These are phyloP conservation scores for Drosophila nigricruria DNA, from an alignment of 2,888 invertebrate species.

Conservation along the genomic window DNA sequence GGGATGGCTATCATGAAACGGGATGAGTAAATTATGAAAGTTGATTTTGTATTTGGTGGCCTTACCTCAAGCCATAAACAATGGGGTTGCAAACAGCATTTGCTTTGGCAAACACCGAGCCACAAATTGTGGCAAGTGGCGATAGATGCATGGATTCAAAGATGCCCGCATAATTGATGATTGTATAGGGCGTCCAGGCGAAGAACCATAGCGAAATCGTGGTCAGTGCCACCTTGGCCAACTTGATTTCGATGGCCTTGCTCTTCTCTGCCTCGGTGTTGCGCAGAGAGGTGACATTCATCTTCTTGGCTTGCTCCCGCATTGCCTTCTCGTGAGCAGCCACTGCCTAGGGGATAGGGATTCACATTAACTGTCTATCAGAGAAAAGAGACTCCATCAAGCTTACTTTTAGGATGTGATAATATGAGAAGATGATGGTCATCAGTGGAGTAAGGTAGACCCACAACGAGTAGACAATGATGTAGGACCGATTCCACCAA, in stretches of 20 bases:
- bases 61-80: conserved; percentile 88
- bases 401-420: conserved; percentile 87
- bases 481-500: conserved; percentile 87
- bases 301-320: conserved; percentile 88
- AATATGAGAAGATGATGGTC: conserved; percentile 88
- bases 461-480: conserved; percentile 86
- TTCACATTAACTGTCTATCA: not conserved
- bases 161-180: conserved; percentile 87
- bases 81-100: conserved; percentile 87
- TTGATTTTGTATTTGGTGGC: not conserved
- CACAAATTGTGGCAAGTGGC: conserved; percentile 87
- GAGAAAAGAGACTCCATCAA: too few species aligned
- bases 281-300: conserved; percentile 88
- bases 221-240: conserved; percentile 88
- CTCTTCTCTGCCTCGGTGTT: conserved; percentile 85
- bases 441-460: conserved; percentile 86
- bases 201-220: conserved; percentile 89
- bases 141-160: conserved; percentile 86
- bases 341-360: conserved; percentile 85
- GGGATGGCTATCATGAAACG: conserved; percentile 86
- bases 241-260: conserved; percentile 87
- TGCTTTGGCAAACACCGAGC: conserved; percentile 88
- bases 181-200: conserved; percentile 89
- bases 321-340: conserved; percentile 87
- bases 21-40: not conserved